These are phyloP conservation scores for Agraylea sexmaculata DNA, from an alignment of 1,140 invertebrate genomes.

Conservation along the genomic window DNA sequence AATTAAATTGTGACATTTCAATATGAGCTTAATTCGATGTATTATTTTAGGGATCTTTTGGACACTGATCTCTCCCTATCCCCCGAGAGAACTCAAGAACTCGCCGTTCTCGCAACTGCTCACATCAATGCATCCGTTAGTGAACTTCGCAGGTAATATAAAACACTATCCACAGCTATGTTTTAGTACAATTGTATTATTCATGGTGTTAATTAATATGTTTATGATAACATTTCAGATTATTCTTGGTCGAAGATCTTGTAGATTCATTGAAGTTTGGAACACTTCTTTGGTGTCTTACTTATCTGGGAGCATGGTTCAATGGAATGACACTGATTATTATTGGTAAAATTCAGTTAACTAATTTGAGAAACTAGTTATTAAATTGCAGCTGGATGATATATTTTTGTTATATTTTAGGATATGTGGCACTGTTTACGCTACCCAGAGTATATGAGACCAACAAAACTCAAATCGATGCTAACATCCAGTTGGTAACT, in stretches of 20 bases:
- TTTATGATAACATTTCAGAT: constrained; percentile 32
- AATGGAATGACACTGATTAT: constrained; percentile 96
- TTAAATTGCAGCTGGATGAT: constrained; percentile 6
- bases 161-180: neutral
- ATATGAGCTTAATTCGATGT: neutral
- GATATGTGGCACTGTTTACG: constrained; percentile 84
- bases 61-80: constrained; percentile 76
- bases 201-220: neutral
- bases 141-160: constrained; percentile 58
- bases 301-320: constrained; percentile 94
- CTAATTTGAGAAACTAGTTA: neutral
- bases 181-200: neutral
- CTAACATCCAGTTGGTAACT: constrained; percentile 77
- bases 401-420: constrained; percentile 45
- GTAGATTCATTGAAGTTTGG: constrained; percentile 93
- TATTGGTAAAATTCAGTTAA: constrained; percentile 53
- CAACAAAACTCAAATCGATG: constrained; percentile 94
- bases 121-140: constrained; percentile 69
- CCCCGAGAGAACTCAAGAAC: constrained; percentile 76
- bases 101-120: constrained; percentile 69
- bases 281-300: constrained; percentile 84
- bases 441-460: constrained; percentile 96
- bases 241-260: constrained; percentile 93
- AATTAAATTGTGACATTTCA: neutral
- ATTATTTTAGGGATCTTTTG: constrained; percentile 58